Evolutionary conservation across 2,113 vertebrate species (phyloP).

Genomic region (Manacus vitellinus): DNA sequence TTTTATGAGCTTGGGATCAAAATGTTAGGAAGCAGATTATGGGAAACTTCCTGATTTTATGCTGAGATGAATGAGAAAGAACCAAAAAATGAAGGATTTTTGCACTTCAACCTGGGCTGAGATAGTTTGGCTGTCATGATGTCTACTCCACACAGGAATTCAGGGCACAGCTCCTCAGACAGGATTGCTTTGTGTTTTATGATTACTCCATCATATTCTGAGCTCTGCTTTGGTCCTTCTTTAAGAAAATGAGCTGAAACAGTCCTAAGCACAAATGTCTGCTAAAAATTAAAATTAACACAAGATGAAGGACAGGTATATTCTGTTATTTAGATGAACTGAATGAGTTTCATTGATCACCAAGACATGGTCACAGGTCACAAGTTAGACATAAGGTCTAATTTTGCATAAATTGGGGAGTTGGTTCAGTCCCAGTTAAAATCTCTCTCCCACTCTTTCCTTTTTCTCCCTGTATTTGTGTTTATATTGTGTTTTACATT

Average conservation of each 20-base stretch:
- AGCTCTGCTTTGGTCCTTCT: neutral
- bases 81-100: neutral
- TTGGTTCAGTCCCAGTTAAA: neutral
- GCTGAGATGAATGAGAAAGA: neutral
- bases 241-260: neutral
- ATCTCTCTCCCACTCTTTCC: neutral
- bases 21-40: fast-evolving
- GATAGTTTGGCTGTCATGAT: neutral
- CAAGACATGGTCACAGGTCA: neutral
- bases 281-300: neutral
- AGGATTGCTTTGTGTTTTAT: neutral
- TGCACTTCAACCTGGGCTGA: neutral
- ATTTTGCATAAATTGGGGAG: neutral
- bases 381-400: neutral
- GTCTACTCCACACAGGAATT: neutral
- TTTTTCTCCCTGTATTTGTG: neutral
- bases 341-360: neutral
- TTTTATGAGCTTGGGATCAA: neutral
- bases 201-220: neutral
- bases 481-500: neutral
- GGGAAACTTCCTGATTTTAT: neutral
- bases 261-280: neutral
- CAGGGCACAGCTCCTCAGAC: neutral
- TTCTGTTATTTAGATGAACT: neutral
- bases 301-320: neutral